A percentile compares a stretch with the other conserved stretches of the same genome.
These are phyloP conservation scores for Metalampra italica DNA, from an alignment of 2,888 invertebrate genomes.

Conservation along the genomic window DNA sequence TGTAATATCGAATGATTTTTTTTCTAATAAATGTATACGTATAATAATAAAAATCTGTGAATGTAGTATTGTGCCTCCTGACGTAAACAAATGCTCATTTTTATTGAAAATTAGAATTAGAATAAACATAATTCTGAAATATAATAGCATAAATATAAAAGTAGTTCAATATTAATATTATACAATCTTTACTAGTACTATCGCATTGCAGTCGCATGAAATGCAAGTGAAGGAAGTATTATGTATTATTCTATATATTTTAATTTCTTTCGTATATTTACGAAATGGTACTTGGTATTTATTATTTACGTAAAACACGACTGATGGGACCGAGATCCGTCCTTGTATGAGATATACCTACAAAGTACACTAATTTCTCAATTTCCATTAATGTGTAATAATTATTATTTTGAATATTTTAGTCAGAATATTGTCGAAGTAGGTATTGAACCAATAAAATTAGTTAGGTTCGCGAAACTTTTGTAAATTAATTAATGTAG, in stretches of 20 bases:
- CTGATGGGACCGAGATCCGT: slow-evolving; percentile 40
- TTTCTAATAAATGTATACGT: background rate
- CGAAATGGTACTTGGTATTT: slow-evolving; percentile 30
- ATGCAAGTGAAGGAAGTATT: too few species aligned
- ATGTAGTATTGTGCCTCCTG: slow-evolving; percentile 47
- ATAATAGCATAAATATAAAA: slow-evolving; percentile 21
- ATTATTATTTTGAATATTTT: slow-evolving; percentile 34
- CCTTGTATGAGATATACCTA: slow-evolving; percentile 26
- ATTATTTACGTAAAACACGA: slow-evolving; percentile 28
- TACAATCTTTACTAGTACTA: slow-evolving; percentile 9
- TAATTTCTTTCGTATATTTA: slow-evolving; percentile 8
- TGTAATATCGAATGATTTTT: slow-evolving; percentile 3
- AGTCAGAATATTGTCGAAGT: slow-evolving; percentile 44
- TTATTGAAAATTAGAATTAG: slow-evolving; percentile 34
- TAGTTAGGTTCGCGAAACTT: slow-evolving; percentile 31
- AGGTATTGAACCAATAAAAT: slow-evolving; percentile 43
- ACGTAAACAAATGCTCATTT: slow-evolving; percentile 51
- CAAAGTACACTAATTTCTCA: slow-evolving; percentile 23
- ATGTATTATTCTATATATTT: too few species aligned
- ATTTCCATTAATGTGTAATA: slow-evolving; percentile 24
- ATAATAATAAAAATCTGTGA: slow-evolving; percentile 35
- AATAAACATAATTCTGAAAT: slow-evolving; percentile 35
- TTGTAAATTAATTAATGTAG: slow-evolving; percentile 55
- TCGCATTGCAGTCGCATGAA: background rate
- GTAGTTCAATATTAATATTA: slow-evolving; percentile 25